Percentiles rank a stretch among this genome's conserved stretches.
Conservation (phyloP, 2,888 invertebrate species). For the Marronus borbonicus region DNA sequence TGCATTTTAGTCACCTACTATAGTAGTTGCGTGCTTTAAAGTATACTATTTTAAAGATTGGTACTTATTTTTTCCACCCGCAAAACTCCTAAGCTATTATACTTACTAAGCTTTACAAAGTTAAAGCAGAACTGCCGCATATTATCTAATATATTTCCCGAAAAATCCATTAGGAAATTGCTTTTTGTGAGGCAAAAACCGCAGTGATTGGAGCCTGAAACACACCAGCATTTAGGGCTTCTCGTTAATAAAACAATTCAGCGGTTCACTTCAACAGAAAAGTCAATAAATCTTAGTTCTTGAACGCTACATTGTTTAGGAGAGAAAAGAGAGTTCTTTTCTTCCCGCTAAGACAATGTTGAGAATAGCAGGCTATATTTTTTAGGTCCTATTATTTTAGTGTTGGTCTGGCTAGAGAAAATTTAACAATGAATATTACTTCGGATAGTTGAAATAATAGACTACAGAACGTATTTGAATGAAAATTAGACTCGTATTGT, state of each 20-base stretch:
- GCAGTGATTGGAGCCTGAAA: constrained; percentile 21
- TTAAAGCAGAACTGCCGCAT: background rate
- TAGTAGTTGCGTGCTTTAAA: no score
- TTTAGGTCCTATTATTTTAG: constrained; percentile 13
- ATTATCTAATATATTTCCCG: constrained; percentile 16
- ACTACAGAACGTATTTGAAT: no score
- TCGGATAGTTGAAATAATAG: no score
- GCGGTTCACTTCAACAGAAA: constrained; percentile 37
- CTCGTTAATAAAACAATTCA: constrained; percentile 38
- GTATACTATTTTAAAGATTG: no score
- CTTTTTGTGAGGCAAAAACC: constrained; percentile 27
- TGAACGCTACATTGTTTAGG: constrained; percentile 42
- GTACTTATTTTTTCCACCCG: background rate
- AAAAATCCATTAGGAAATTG: constrained; percentile 40
- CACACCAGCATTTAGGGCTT: constrained; percentile 32
- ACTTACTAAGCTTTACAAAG: background rate
- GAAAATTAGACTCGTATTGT: no score
- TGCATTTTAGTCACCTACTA: no score
- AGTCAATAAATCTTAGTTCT: constrained; percentile 38
- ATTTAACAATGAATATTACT: no score
- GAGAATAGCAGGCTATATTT: constrained; percentile 6
- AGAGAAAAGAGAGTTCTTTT: constrained; percentile 41
- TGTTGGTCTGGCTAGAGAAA: background rate
- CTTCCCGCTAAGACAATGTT: constrained; percentile 22
- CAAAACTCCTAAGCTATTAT: background rate